Evolutionary conservation across 2,888 invertebrate genomes (phyloP).

Genomic region (Drosophila austrosaltans): DNA sequence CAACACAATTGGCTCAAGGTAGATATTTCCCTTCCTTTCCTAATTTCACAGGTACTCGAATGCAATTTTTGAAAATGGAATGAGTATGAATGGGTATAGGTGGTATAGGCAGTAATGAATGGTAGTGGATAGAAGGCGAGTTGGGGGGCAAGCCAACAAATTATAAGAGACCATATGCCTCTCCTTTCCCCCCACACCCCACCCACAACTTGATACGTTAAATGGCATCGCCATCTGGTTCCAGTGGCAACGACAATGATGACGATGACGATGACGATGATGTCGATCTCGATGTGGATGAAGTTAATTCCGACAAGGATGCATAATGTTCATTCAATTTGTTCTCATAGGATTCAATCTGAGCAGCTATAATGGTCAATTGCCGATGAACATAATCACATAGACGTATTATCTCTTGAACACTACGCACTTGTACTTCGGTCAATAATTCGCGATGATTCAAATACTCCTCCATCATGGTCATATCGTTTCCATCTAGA

Average conservation of each 20-base stretch:
- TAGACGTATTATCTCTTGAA: slow-evolving; percentile 36
- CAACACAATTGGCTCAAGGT: slow-evolving; percentile 47
- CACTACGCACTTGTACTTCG: not conserved
- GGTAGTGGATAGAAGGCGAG: no score
- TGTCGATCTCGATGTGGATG: not conserved
- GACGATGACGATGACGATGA: not conserved
- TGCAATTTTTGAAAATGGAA: slow-evolving; percentile 42
- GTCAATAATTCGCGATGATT: not conserved
- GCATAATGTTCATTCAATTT: slow-evolving; percentile 24
- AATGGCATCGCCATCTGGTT: slow-evolving; percentile 53
- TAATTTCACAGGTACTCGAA: slow-evolving; percentile 40
- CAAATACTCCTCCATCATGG: not conserved
- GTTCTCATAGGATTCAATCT: slow-evolving; percentile 36
- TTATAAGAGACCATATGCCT: slow-evolving; percentile 5
- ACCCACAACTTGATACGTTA: slow-evolving; percentile 9
- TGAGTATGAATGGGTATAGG: slow-evolving; percentile 21
- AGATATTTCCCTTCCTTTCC: slow-evolving; percentile 23
- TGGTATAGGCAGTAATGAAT: no score
- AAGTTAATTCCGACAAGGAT: slow-evolving; percentile 10
- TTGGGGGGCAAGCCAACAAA: slow-evolving; percentile 39
- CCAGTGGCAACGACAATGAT: slow-evolving; percentile 11
- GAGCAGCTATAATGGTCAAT: slow-evolving; percentile 29
- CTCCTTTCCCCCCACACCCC: not conserved
- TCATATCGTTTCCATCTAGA: not conserved
- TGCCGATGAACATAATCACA: slow-evolving; percentile 46